These are phyloP conservation scores for Argentina silus DNA, from an alignment of 2,797 vertebrate species.

Conservation along the genomic window DNA sequence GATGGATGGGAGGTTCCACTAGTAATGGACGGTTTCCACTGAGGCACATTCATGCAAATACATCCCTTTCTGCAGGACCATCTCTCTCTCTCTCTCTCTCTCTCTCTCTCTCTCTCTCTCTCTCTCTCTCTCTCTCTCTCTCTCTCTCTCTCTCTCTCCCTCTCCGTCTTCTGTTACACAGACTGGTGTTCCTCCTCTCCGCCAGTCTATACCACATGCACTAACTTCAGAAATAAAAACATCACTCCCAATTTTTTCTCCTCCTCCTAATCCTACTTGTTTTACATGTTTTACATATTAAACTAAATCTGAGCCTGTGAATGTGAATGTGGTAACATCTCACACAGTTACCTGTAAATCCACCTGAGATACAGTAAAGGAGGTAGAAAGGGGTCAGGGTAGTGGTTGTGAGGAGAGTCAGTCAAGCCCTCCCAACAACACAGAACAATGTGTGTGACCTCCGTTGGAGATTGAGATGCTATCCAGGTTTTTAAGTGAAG, in stretches of 20 bases:
- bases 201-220: neutral
- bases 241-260: too few species aligned
- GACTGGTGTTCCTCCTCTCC: neutral
- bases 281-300: neutral
- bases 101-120: neutral
- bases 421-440: too few species aligned
- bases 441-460: too few species aligned
- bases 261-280: neutral
- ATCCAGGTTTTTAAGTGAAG: too few species aligned
- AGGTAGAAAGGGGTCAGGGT: too few species aligned
- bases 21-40: neutral
- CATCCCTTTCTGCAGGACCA: constrained; percentile 16
- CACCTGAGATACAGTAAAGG: too few species aligned
- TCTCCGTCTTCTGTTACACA: constrained; percentile 13
- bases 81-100: neutral
- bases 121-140: constrained; percentile 15
- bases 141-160: constrained; percentile 7
- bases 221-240: neutral
- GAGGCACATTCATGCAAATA: constrained; percentile 42
- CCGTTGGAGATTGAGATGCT: too few species aligned
- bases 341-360: too few species aligned
- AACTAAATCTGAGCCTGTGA: neutral
- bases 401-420: too few species aligned
- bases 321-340: neutral
- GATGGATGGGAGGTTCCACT: neutral